Evolutionary conservation across 2,113 vertebrate species (phyloP), one percentile per base, ranked within the genome.

Genomic region (Hypocryptadius cinnamomeus): DNA sequence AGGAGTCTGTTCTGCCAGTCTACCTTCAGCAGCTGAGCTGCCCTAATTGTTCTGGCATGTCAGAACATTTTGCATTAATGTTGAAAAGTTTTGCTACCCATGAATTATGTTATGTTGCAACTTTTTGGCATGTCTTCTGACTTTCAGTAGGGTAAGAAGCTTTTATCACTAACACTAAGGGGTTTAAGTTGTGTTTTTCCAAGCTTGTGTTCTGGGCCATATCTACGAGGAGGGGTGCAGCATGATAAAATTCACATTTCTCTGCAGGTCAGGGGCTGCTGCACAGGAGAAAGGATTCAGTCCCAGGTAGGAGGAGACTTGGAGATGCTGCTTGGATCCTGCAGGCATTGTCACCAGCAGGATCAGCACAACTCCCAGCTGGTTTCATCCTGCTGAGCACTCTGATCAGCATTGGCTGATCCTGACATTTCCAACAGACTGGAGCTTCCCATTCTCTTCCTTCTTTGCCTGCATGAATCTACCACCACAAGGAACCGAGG

Each of bases 11-110:
- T 85, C 53, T 77, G 57, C 90, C 44, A 93, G 76, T 63, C 40
- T n/a, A 66, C 78, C 72, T 94, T 48, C 83, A 92, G 82, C 28
- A 94, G 56, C 74, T 80, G 79, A 97, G 95, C 92, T 42, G 37
- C 48, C 90, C 48, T 88, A 89, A 94, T 87, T 95, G 70, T 90
- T 93, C 83, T 94, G 73, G 64, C 63, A 23, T 27, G 47, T 78
- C 82, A 89, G 71, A 91, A 95, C 33, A 28, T 80, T 92, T 80
- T 57, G 87, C 84, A 73, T 87, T 87, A 87, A 94, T 40, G 21
- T 54, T 95, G 47, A 35, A 79, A 94, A 76, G 42, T 48, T 93
- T 64, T 94, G 79, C 47, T 90, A 76, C 70, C 73, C 51, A 69
- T 59, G n/a, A 79, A 74, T 85, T 71, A 51, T 33, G 16, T 69